A percentile compares a stretch with the other conserved stretches of the same genome.
Conservation (phyloP, 2,113 vertebrate genomes). For the Neolamprologus fasciatus region DNA sequence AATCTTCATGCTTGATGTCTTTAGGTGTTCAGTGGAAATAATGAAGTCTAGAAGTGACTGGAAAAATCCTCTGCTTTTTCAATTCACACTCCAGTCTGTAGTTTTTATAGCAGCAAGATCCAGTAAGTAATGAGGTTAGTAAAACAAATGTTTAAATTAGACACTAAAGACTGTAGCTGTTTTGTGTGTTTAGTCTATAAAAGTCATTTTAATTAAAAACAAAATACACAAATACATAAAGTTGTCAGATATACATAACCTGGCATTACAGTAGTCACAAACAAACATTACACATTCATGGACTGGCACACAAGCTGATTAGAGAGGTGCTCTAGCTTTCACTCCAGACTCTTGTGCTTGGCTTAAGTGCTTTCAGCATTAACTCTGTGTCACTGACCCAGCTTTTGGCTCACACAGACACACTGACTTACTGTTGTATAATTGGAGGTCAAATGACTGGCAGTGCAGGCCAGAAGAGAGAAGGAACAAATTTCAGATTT, state of each 20-base stretch:
- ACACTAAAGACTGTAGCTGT: not conserved
- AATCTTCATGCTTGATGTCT: not conserved
- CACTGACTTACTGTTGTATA: not conserved
- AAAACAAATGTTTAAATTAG: not conserved
- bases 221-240: not conserved
- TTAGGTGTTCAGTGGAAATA: not conserved
- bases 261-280: not conserved
- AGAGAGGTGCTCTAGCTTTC: not conserved
- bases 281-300: not conserved
- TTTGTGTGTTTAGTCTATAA: not conserved
- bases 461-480: not conserved
- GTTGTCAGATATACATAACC: not conserved
- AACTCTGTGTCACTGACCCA: slow-evolving; percentile 9
- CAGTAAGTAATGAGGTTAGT: not conserved
- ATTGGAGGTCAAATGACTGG: not conserved
- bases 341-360: not conserved
- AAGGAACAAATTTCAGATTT: not conserved
- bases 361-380: not conserved
- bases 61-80: not conserved
- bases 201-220: not conserved
- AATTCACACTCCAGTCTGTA: not conserved
- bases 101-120: not conserved
- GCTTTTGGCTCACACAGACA: not conserved
- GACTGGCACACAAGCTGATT: not conserved
- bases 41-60: not conserved